Conservation (phyloP, 2,888 invertebrate species). For the Dryocosmus kuriphilus region DNA sequence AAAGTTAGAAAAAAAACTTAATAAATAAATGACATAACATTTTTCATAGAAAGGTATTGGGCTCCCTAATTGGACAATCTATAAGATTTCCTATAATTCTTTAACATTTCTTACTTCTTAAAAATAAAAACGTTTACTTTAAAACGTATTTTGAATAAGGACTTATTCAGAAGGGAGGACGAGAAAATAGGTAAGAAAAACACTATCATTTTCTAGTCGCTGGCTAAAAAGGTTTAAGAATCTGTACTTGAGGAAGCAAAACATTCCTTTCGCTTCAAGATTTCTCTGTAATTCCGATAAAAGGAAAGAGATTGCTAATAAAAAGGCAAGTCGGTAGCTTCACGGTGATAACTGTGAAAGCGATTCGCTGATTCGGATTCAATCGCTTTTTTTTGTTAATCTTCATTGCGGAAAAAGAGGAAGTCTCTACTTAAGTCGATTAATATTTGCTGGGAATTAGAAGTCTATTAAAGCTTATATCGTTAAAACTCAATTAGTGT, state of each 20-base stretch:
- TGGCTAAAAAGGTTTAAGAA: neutral
- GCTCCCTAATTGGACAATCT: too few species aligned
- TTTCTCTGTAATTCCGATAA: conserved; percentile 1
- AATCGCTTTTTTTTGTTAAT: conserved; percentile 1
- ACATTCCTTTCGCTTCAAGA: conserved; percentile 20
- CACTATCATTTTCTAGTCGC: neutral
- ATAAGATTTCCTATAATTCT: too few species aligned
- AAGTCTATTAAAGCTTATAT: neutral
- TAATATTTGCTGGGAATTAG: neutral
- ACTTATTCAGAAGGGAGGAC: too few species aligned
- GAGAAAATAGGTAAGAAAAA: neutral
- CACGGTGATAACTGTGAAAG: conserved; percentile 31
- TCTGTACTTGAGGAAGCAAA: conserved; percentile 12
- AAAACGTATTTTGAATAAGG: too few species aligned
- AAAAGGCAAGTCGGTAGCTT: conserved; percentile 4
- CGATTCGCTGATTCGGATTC: conserved; percentile 1
- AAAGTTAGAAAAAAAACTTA: conserved; percentile 5
- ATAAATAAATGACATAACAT: neutral
- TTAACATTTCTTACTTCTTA: too few species aligned
- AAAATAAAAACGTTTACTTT: too few species aligned
- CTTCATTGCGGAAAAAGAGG: conserved; percentile 5
- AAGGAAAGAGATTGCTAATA: conserved; percentile 3
- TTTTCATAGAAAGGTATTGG: too few species aligned
- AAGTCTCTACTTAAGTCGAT: conserved; percentile 20
- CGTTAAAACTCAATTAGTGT: neutral